Evolutionary conservation across 2,113 vertebrate genomes (phyloP), one percentile per base, ranked within the genome.

Genomic region (Otus sunia): DNA sequence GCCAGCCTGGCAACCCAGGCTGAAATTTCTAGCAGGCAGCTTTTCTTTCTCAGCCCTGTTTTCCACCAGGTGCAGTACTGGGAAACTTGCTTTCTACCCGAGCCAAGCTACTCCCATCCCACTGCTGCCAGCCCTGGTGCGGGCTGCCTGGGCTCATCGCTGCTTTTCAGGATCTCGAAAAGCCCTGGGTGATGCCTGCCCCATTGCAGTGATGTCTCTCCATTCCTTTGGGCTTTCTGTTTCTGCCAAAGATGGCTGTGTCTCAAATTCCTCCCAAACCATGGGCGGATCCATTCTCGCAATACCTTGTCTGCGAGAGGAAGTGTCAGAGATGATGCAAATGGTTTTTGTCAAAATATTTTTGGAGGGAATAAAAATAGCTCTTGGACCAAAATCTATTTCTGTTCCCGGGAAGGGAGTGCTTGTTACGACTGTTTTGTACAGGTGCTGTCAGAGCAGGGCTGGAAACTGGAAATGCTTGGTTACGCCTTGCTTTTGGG

Each of bases 291-390:
- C 63, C 3, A 0, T 19, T 62, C 21, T 15, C 5, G 4, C 82
- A 60, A 3, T 37, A 30, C 80, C 84, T 56, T 15, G 2, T 30
- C 86, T 12, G 45, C 0, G 6, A 74, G 76, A 43, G 66, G 83
- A 86, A 64, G 75, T 30, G 30, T 68, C 53, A n/a, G 77, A 55
- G 77, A 53, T 78, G 91, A 87, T 90, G 69, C 79, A 87, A 91
- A 92, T 19, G 64, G 77, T 7, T 50, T 93, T 88, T 78, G 71
- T 64, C 69, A 55, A 72, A 81, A 92, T 90, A 90, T 85, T 94
- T 91, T 50, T 11, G 64, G 73, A 93, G 72, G 66, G 63, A 80
- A 45, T 80, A 87, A 84, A 91, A 96, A 95, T 84, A 95, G 43
- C 81, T 90, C 62, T 13, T 49, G 90, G 76, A 87, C 30, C 34